A percentile compares a stretch with the other conserved stretches of the same genome.
These are phyloP conservation scores for Acipenser ruthenus DNA, from an alignment of 2,797 vertebrate genomes.

Conservation along the genomic window DNA sequence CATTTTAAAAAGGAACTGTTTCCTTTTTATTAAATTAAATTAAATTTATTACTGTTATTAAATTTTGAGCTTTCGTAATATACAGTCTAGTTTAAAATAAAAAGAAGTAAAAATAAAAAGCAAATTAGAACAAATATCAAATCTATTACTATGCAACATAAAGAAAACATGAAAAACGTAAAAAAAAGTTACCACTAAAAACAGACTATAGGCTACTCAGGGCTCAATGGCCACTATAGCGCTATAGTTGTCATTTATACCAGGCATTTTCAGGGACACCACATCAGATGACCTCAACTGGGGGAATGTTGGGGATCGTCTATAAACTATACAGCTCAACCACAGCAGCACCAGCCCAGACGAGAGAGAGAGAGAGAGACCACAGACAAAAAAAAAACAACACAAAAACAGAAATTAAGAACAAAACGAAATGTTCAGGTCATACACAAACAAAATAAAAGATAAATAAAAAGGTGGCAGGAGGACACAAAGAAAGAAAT, in stretches of 20 bases:
- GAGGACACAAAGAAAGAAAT: constrained; percentile 10
- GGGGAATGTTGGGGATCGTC: constrained; percentile 40
- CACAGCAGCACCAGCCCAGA: background rate
- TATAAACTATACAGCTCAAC: constrained; percentile 38
- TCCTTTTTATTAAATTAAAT: too few relatives aligned
- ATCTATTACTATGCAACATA: background rate
- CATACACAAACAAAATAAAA: constrained; percentile 25
- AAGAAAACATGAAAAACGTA: constrained; percentile 25
- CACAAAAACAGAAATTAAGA: background rate
- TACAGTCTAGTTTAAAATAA: too few relatives aligned
- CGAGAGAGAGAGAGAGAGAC: constrained; percentile 21
- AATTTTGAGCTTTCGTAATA: too few relatives aligned
- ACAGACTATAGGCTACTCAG: constrained; percentile 39
- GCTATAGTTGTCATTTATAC: constrained; percentile 43
- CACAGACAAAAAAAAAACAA: background rate
- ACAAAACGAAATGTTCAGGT: background rate
- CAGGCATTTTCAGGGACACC: constrained; percentile 35
- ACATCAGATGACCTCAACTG: constrained; percentile 36
- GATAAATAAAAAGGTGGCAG: constrained; percentile 20
- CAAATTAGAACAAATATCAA: background rate
- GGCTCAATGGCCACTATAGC: constrained; percentile 34
- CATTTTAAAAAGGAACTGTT: too few relatives aligned
- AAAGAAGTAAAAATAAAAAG: background rate
- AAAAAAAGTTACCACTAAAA: constrained; percentile 33
- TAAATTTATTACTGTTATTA: too few relatives aligned